These are phyloP conservation scores for Gadopsis bispinosus DNA, from an alignment of 2,797 vertebrate genomes.

Conservation along the genomic window DNA sequence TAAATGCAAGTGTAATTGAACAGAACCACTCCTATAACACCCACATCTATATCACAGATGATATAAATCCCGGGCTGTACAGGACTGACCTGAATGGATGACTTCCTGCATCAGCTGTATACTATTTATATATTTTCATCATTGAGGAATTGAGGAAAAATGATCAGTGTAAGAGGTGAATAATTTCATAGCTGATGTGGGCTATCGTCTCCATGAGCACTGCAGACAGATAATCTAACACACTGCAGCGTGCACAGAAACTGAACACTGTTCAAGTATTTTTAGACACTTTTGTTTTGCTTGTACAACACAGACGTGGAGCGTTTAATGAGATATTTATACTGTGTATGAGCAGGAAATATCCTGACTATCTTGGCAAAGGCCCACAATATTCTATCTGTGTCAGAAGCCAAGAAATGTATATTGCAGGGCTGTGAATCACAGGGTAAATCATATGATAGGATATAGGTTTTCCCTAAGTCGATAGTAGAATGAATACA, in stretches of 20 bases:
- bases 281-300: conserved; percentile 27
- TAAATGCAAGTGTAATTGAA: conserved; percentile 32
- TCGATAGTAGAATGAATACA: not conserved
- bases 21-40: conserved; percentile 15
- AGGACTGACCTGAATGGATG: conserved; percentile 21
- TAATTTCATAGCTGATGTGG: conserved; percentile 19
- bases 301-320: not conserved
- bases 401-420: not conserved
- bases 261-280: conserved; percentile 43
- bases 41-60: conserved; percentile 16
- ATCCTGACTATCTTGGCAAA: too few relatives aligned
- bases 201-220: not conserved
- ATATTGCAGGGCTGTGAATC: not conserved
- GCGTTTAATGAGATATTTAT: conserved; percentile 27
- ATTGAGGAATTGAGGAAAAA: conserved; percentile 26
- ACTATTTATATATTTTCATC: conserved; percentile 26
- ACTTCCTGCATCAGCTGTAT: conserved; percentile 3
- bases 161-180: conserved; percentile 3
- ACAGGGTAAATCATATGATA: not conserved
- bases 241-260: not conserved
- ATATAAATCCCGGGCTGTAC: not conserved
- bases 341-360: not conserved
- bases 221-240: conserved; percentile 15
- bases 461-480: not conserved
- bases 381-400: not conserved